phyloP scores from a whole-genome alignment of 2,888 invertebrate species.

The Scrobipalpa costella region DNA sequence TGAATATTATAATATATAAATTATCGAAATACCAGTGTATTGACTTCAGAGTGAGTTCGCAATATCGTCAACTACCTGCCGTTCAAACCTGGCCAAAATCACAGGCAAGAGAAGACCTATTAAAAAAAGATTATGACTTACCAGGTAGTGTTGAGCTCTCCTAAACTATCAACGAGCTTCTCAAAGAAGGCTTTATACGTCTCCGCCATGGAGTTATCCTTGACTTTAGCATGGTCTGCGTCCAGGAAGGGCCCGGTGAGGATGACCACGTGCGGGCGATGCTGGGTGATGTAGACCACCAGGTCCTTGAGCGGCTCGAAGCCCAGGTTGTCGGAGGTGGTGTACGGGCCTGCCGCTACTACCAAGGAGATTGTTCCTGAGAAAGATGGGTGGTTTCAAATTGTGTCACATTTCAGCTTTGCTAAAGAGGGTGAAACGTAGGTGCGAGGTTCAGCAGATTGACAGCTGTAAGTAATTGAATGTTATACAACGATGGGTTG shows the following conservation, averaged over 20 bases:
- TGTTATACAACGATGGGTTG: no score
- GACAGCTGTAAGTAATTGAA: no score
- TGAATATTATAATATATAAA: no score
- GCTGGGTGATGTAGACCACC: constrained; percentile 82
- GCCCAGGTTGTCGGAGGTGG: constrained; percentile 86
- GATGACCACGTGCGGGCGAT: constrained; percentile 89
- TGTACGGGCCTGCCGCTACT: constrained; percentile 92
- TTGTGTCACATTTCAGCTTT: neutral
- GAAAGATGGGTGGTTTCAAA: constrained; percentile 16
- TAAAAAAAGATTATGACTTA: constrained; percentile 53
- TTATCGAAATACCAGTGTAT: no score
- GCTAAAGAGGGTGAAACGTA: no score
- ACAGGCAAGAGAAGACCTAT: no score
- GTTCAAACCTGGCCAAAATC: no score
- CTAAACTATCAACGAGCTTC: constrained; percentile 84
- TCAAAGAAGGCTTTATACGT: constrained; percentile 89
- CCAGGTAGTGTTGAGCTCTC: constrained; percentile 80
- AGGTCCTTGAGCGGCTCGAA: constrained; percentile 92
- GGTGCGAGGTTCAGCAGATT: no score
- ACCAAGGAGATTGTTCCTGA: constrained; percentile 84
- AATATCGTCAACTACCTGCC: no score
- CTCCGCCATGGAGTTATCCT: constrained; percentile 82
- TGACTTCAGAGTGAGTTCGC: no score
- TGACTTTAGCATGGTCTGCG: constrained; percentile 83
- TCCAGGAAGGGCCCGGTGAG: constrained; percentile 94